Evolutionary conservation across 2,797 vertebrate species (phyloP).

Genomic region (Poliocrania exsul): DNA sequence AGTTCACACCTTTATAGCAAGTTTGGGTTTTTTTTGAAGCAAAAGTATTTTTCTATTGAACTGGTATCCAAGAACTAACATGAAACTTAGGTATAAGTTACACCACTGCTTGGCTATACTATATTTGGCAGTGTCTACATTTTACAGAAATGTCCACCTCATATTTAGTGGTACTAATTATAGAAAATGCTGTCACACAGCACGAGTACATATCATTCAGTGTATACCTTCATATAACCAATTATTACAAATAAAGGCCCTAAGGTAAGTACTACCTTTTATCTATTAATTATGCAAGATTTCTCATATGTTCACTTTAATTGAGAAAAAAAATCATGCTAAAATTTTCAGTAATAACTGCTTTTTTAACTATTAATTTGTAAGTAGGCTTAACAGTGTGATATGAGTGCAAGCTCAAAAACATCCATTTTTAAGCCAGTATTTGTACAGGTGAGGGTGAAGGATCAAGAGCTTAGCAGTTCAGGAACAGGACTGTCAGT

Average conservation of each 20-base stretch:
- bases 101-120: slow-evolving; percentile 31
- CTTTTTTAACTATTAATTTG: not conserved
- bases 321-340: not conserved
- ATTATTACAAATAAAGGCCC: not conserved
- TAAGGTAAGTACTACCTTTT: not conserved
- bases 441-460: not conserved
- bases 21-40: not conserved
- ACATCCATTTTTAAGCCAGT: not conserved
- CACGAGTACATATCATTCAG: not conserved
- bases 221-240: not conserved
- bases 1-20: not conserved
- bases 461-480: not conserved
- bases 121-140: slow-evolving; percentile 40
- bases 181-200: slow-evolving; percentile 25
- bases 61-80: slow-evolving; percentile 13
- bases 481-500: not conserved
- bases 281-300: not conserved
- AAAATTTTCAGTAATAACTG: not conserved
- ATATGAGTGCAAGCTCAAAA: not conserved
- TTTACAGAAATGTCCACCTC: slow-evolving; percentile 50
- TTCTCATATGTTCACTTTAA: not conserved
- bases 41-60: not conserved
- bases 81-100: slow-evolving; percentile 29
- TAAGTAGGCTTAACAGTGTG: not conserved
- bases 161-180: slow-evolving; percentile 48